Evolutionary conservation across 2,888 invertebrate genomes (phyloP), one percentile per base, ranked within the genome.

Genomic region (Cerastoderma edule): DNA sequence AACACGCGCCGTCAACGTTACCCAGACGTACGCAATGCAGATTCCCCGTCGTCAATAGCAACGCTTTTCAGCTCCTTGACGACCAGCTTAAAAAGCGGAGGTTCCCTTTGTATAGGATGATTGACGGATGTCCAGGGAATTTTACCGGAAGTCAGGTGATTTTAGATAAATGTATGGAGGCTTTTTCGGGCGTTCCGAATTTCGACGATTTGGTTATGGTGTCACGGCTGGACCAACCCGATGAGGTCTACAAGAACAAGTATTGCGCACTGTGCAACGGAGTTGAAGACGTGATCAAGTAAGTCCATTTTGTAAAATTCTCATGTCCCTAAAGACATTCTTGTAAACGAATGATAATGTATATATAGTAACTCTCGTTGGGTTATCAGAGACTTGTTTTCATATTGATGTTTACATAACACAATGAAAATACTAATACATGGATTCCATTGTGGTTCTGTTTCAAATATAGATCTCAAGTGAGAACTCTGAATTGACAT

Each of bases 221-320:
- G 46, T 46, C 46, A 1, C 16, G n/a, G 16, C 46, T 16, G 19
- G 16, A 46, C 46, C 46, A 46, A 16, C 46, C 16, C n/a, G 46
- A 46, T 46, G 46, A 46, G 19, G n/a, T 46, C n/a, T 46, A 46
- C 46, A 46, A 46, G 5, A 46, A 46, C 46, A 46, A 5, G n/a
- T 5, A 46, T n/a, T 46, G 46, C n/a, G 46, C 46, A 16, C n/a
- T n/a, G n/a, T 46, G 46, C n/a, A 46, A 46, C 46, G 46, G 46
- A 1, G 46, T 46, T 19, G 19, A 46, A n/a, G 46, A 46, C 2
- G n/a, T n/a, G 1, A 46, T 46, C 16, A 46, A n/a, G 46, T 46
- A 46, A 46, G n/a, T n/a, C n/a, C n/a, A n/a, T n/a, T n/a, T n/a
- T n/a, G n/a, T n/a, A n/a, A n/a, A n/a, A n/a, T n/a, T n/a, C n/a